Evolutionary conservation across 2,888 invertebrate genomes (phyloP), one percentile per base, ranked within the genome.

Genomic region (Rapana venosa): DNA sequence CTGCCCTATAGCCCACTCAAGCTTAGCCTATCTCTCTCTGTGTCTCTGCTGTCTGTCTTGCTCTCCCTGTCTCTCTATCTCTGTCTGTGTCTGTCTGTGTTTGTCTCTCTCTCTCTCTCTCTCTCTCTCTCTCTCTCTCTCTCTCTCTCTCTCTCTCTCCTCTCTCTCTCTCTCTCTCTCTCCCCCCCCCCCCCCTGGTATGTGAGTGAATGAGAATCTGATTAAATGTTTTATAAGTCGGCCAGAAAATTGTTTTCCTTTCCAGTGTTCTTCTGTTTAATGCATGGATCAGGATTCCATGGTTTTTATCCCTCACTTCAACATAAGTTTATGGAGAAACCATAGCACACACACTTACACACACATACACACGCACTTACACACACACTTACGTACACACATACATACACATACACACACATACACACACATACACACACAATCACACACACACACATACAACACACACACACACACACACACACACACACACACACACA

Each of bases 121-220:
- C 35, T 83, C 35, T 83, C 35, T 83, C 83, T 26, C 83, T 83
- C 35, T 83, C 83, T 35, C 83, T 83, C 35, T 83, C 83, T 83
- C 83, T 83, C 83, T 83, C 35, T 83, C 83, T 22, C 83, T 83
- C 83, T 83, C 83, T 83, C 83, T 32, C 83, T 83, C 83, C 35
- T 2, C n/a, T n/a, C n/a, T 74, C 26, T 74, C 74, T 74, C 74
- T 74, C 22, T 74, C 22, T 26, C 26, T n/a, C 47, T 47, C 47
- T 11, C 74, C 17, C n/a, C 26, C n/a, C 74, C n/a, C n/a, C 22
- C 17, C 22, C 17, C 22, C 70, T 22, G 58, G 58, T 15, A 13
- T 20, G 20, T 61, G 61, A 13, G 22, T 61, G 61, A 20, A 61
- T 20, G 22, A 61, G 13, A 61, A 61, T 15, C 61, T 61, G 20